A percentile compares a stretch with the other conserved stretches of the same genome.
These are phyloP conservation scores for Enteromius radiatus DNA, from an alignment of 2,797 vertebrate genomes.

Conservation along the genomic window DNA sequence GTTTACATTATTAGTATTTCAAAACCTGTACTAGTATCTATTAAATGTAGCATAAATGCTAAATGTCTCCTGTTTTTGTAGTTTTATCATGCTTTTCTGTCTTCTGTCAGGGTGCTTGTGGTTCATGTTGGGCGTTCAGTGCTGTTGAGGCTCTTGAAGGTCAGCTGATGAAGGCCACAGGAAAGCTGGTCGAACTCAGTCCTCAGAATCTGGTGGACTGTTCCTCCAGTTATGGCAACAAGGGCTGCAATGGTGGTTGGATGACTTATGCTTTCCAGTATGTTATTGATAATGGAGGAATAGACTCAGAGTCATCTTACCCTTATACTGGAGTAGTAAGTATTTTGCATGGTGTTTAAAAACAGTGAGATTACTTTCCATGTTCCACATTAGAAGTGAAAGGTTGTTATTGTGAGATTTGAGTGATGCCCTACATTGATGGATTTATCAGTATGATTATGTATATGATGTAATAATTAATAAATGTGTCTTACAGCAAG, in stretches of 20 bases:
- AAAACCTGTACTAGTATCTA: fast-evolving
- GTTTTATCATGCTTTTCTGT: neutral
- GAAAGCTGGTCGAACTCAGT: constrained; percentile 86
- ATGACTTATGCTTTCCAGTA: constrained; percentile 82
- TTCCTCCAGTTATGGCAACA: constrained; percentile 79
- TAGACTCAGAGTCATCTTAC: constrained; percentile 81
- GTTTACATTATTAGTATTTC: neutral
- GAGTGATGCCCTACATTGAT: neutral
- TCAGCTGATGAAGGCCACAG: constrained; percentile 82
- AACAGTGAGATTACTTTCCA: neutral
- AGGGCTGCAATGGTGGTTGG: constrained; percentile 82
- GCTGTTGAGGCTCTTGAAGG: constrained; percentile 87
- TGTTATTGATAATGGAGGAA: constrained; percentile 87
- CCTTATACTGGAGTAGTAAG: constrained; percentile 84
- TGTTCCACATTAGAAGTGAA: neutral
- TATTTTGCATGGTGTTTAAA: neutral
- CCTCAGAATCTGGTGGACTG: constrained; percentile 92
- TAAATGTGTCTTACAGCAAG: constrained; percentile 68
- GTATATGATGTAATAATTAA: constrained; percentile 7
- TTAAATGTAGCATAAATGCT: neutral
- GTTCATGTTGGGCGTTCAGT: constrained; percentile 93
- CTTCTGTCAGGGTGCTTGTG: constrained; percentile 78
- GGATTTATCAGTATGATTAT: neutral
- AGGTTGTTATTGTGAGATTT: neutral
- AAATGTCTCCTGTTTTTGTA: neutral